phyloP scores from a whole-genome alignment of 2,797 vertebrate species.

The Falco peregrinus region DNA sequence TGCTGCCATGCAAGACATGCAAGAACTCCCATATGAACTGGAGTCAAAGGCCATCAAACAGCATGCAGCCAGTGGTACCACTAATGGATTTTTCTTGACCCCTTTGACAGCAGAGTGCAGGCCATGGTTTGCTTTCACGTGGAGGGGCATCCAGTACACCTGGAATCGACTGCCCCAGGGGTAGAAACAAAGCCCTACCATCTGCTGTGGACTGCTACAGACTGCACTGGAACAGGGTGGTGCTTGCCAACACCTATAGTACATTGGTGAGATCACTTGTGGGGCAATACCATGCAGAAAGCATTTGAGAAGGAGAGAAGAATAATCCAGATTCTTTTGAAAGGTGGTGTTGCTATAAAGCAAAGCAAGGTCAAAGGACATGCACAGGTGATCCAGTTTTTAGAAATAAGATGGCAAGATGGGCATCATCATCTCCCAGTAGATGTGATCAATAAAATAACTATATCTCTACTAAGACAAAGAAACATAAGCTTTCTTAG shows the following conservation, averaged over 20 bases:
- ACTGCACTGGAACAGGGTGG: not conserved
- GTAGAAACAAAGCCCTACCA: not conserved
- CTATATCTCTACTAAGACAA: not conserved
- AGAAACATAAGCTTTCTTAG: not conserved
- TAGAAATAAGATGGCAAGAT: not conserved
- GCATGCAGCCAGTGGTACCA: not conserved
- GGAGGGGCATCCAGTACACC: not conserved
- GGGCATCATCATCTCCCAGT: not conserved
- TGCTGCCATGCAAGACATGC: not conserved
- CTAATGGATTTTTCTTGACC: not conserved
- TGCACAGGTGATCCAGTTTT: not conserved
- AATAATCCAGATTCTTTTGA: not conserved
- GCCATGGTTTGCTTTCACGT: not conserved
- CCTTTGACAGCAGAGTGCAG: not conserved
- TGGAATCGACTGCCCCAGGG: not conserved
- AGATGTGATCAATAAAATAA: not conserved
- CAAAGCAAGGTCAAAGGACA: not conserved
- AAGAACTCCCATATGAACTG: not conserved
- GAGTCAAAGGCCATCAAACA: not conserved
- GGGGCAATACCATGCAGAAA: not conserved
- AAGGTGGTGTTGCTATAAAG: not conserved
- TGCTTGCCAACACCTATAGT: not conserved
- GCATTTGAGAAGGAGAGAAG: not conserved
- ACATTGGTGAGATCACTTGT: not conserved
- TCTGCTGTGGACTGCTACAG: not conserved